Evolutionary conservation across 2,797 vertebrate species (phyloP).

Genomic region (Crocidura indochinensis): DNA sequence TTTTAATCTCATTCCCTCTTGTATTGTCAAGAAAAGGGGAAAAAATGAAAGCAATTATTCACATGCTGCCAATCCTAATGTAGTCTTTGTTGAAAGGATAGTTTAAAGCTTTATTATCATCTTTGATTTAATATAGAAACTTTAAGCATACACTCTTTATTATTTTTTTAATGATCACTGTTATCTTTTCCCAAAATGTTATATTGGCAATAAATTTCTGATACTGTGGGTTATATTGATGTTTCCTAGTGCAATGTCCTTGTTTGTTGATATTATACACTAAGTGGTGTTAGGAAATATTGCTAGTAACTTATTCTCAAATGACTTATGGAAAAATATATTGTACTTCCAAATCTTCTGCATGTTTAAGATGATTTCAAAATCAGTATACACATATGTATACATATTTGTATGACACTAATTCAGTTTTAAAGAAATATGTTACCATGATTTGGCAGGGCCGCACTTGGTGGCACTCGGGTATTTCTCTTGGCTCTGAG

Average conservation of each 20-base stretch:
- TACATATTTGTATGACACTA: neutral
- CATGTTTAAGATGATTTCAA: slow-evolving; percentile 41
- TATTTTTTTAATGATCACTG: slow-evolving; percentile 22
- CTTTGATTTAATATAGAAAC: slow-evolving; percentile 58
- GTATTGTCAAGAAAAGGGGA: slow-evolving; percentile 61
- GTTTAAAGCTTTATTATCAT: slow-evolving; percentile 68
- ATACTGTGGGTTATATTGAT: slow-evolving; percentile 40
- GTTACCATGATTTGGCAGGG: neutral
- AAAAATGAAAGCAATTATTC: slow-evolving; percentile 65
- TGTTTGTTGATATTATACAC: slow-evolving; percentile 47
- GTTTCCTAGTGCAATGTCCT: neutral
- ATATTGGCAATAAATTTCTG: neutral
- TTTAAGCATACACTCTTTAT: slow-evolving; percentile 33
- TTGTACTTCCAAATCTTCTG: slow-evolving; percentile 40
- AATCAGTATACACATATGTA: neutral
- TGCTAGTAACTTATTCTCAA: neutral
- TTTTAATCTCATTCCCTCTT: slow-evolving; percentile 73
- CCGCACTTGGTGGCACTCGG: too few relatives aligned
- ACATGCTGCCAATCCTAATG: slow-evolving; percentile 67
- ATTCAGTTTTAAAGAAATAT: slow-evolving; percentile 21
- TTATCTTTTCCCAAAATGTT: slow-evolving; percentile 50
- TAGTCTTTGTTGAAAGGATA: slow-evolving; percentile 59
- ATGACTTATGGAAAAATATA: slow-evolving; percentile 18
- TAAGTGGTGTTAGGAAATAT: neutral
- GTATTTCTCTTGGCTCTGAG: too few relatives aligned